Evolutionary conservation across 2,797 vertebrate genomes (phyloP).

Genomic region (Sebastes hubbsi): DNA sequence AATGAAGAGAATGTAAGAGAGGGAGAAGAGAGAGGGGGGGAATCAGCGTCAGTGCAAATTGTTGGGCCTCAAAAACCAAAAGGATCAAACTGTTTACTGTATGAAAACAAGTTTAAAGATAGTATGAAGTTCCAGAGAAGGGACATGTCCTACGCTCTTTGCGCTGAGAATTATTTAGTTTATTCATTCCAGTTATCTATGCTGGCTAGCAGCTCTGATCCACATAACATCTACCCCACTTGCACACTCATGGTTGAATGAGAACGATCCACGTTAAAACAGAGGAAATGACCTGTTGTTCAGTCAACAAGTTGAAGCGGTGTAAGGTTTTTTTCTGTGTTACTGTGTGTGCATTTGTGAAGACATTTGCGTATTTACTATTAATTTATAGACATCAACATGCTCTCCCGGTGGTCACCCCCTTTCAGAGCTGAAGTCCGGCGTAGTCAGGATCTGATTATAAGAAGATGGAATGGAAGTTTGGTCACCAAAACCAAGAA

Average conservation of each 20-base stretch:
- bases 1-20: background rate
- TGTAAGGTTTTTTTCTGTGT: background rate
- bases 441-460: background rate
- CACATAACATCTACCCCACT: background rate
- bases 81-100: background rate
- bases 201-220: conserved; percentile 5
- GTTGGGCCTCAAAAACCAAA: background rate
- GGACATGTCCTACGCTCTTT: background rate
- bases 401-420: background rate
- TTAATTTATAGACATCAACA: background rate
- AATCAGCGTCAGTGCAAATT: conserved; percentile 5
- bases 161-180: background rate
- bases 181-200: conserved; percentile 31
- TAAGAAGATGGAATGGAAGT: conserved; percentile 14
- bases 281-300: background rate
- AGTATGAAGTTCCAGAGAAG: background rate
- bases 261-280: background rate
- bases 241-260: background rate
- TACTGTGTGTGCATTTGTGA: conserved; percentile 5
- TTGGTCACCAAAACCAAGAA: conserved; percentile 44
- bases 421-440: background rate
- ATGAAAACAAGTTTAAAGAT: background rate
- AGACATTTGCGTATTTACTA: background rate
- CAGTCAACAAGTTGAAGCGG: background rate
- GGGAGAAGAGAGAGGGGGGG: background rate